A percentile compares a stretch with the other conserved stretches of the same genome.
phyloP scores from a whole-genome alignment of 1,140 invertebrate genomes.

The Papilio aristodemus region DNA sequence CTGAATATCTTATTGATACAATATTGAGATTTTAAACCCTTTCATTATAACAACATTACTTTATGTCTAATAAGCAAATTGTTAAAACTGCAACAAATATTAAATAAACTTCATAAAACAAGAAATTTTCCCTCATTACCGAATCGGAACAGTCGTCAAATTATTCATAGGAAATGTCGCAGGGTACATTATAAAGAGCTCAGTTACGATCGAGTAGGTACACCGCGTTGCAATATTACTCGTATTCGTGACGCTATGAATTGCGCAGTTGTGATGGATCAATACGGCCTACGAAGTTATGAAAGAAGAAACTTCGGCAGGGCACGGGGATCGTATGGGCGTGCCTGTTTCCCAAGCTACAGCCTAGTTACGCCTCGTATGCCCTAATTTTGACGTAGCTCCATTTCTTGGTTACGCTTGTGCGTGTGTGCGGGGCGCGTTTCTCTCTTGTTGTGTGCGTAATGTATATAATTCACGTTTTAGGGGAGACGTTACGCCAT shows the following conservation, averaged over 20 bases:
- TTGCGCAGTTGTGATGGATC: slow-evolving; percentile 78
- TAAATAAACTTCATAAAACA: not conserved
- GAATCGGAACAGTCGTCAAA: not conserved
- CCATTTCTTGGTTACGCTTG: slow-evolving; percentile 44
- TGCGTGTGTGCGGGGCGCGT: slow-evolving; percentile 58
- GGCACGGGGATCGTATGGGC: slow-evolving; percentile 70
- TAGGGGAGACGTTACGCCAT: slow-evolving; percentile 29
- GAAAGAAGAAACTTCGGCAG: slow-evolving; percentile 78
- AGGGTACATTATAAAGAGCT: slow-evolving; percentile 10
- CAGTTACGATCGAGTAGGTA: slow-evolving; percentile 40
- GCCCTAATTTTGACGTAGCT: slow-evolving; percentile 76
- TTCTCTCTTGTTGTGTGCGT: slow-evolving; percentile 38
- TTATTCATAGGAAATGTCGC: slow-evolving; percentile 1
- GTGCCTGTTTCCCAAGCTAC: slow-evolving; percentile 68
- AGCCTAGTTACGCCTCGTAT: slow-evolving; percentile 78
- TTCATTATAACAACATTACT: no score
- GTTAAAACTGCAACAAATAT: not conserved
- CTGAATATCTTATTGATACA: no score
- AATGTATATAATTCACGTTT: slow-evolving; percentile 27
- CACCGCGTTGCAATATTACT: slow-evolving; percentile 63
- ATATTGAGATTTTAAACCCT: no score
- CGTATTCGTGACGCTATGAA: slow-evolving; percentile 69
- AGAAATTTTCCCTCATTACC: not conserved
- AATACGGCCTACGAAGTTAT: slow-evolving; percentile 77
- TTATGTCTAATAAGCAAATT: no score